Conservation (phyloP, 2,888 invertebrate species). For the Trypoxylon attenuatum region DNA sequence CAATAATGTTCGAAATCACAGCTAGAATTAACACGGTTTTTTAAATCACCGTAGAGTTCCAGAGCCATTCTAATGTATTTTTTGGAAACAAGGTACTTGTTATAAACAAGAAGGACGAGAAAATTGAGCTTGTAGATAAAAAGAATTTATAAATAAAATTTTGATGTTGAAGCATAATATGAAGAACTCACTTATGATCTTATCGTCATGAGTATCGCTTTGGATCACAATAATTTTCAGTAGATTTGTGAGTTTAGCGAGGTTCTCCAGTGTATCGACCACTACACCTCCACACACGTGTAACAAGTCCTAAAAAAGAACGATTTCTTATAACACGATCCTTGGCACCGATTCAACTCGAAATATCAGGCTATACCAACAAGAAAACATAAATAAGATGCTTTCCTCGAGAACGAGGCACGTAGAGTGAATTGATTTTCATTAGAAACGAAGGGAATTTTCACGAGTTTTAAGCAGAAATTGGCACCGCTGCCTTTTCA, state of each 20-base stretch:
- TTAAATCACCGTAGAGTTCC: too few relatives aligned
- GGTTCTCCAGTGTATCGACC: slow-evolving; percentile 38
- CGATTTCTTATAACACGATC: slow-evolving; percentile 13
- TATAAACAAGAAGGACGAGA: too few relatives aligned
- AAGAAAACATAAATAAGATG: slow-evolving; percentile 34
- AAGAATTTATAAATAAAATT: too few relatives aligned
- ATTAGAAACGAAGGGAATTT: slow-evolving; percentile 2
- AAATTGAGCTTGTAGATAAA: too few relatives aligned
- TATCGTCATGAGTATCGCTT: slow-evolving; percentile 33
- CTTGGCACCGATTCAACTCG: slow-evolving; percentile 39
- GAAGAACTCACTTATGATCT: slow-evolving; percentile 48
- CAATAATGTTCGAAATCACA: too few relatives aligned
- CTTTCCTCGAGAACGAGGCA: not conserved
- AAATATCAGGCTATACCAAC: slow-evolving; percentile 18
- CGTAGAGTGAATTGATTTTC: slow-evolving; percentile 12
- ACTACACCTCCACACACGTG: slow-evolving; percentile 55
- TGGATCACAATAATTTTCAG: slow-evolving; percentile 52
- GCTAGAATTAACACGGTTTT: too few relatives aligned
- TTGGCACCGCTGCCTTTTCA: not conserved
- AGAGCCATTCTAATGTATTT: too few relatives aligned
- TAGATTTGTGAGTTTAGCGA: slow-evolving; percentile 32
- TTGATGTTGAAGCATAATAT: too few relatives aligned
- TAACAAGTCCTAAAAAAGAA: slow-evolving; percentile 58
- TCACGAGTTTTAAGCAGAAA: not conserved
- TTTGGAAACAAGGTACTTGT: too few relatives aligned